Evolutionary conservation across 2,797 vertebrate species (phyloP).

Genomic region (Pogonophryne albipinna): DNA sequence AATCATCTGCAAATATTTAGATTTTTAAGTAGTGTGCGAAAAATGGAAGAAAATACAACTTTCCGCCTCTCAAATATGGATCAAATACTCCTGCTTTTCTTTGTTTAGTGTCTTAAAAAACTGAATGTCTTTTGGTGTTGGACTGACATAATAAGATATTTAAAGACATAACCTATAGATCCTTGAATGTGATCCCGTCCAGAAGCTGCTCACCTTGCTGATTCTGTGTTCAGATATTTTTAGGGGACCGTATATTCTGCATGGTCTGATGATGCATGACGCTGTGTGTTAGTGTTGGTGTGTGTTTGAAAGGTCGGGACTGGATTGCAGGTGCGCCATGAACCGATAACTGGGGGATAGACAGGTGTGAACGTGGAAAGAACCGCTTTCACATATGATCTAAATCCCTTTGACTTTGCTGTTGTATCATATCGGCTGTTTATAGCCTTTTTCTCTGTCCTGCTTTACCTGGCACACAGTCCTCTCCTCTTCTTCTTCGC

Average conservation of each 20-base stretch:
- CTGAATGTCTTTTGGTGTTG: no score
- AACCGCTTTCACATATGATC: slow-evolving; percentile 40
- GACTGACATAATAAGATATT: no score
- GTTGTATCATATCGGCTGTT: slow-evolving; percentile 24
- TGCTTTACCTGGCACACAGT: not conserved
- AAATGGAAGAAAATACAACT: no score
- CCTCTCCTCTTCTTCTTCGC: not conserved
- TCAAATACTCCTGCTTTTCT: no score
- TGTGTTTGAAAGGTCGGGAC: slow-evolving; percentile 9
- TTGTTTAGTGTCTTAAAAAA: no score
- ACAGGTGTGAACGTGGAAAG: slow-evolving; percentile 39
- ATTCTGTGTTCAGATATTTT: slow-evolving; percentile 5
- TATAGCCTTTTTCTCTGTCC: slow-evolving; percentile 7
- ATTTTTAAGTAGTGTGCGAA: no score
- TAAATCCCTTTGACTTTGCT: slow-evolving; percentile 13
- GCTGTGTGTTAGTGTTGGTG: slow-evolving; percentile 23
- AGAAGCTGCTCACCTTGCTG: not conserved
- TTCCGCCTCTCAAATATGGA: no score
- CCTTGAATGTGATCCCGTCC: not conserved
- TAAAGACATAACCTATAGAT: no score
- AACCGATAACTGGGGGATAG: slow-evolving; percentile 29
- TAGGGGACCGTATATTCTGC: not conserved
- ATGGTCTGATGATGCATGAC: slow-evolving; percentile 16
- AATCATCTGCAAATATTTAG: no score
- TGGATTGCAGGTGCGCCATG: slow-evolving; percentile 28